Conservation (phyloP, 2,888 invertebrate genomes). For the Epinotia bilunana region DNA sequence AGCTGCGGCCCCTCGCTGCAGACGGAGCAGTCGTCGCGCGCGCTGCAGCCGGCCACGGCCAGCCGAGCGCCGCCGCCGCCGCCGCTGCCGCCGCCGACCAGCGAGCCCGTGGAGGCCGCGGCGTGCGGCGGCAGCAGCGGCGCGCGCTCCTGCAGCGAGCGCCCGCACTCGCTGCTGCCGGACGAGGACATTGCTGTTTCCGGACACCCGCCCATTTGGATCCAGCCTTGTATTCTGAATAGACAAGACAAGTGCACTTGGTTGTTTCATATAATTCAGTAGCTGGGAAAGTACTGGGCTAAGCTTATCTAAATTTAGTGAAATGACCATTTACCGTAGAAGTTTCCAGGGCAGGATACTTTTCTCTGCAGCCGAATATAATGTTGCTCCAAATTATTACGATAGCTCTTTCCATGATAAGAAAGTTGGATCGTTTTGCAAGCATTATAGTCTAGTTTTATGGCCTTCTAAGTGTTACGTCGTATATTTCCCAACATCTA, state of each 20-base stretch:
- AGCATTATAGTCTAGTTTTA: too few species aligned
- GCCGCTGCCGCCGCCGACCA: constrained; percentile 76
- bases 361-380: too few species aligned
- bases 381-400: too few species aligned
- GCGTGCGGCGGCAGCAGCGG: constrained; percentile 77
- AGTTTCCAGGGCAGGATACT: too few species aligned
- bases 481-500: too few species aligned
- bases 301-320: too few species aligned
- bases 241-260: constrained; percentile 41
- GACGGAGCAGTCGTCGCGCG: constrained; percentile 71
- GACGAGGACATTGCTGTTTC: constrained; percentile 68
- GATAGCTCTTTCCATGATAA: too few species aligned
- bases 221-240: constrained; percentile 71
- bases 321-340: too few species aligned
- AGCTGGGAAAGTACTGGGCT: not conserved
- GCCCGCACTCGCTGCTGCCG: constrained; percentile 61
- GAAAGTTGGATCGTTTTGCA: too few species aligned
- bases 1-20: constrained; percentile 78
- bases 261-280: constrained; percentile 48
- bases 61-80: constrained; percentile 65
- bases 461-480: too few species aligned
- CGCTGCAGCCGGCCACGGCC: constrained; percentile 68
- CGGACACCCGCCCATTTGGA: constrained; percentile 75
- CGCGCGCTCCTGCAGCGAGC: constrained; percentile 73
- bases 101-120: constrained; percentile 78